Evolutionary conservation across 2,888 invertebrate species (phyloP).

Genomic region (Caenorhabditis sp.): DNA sequence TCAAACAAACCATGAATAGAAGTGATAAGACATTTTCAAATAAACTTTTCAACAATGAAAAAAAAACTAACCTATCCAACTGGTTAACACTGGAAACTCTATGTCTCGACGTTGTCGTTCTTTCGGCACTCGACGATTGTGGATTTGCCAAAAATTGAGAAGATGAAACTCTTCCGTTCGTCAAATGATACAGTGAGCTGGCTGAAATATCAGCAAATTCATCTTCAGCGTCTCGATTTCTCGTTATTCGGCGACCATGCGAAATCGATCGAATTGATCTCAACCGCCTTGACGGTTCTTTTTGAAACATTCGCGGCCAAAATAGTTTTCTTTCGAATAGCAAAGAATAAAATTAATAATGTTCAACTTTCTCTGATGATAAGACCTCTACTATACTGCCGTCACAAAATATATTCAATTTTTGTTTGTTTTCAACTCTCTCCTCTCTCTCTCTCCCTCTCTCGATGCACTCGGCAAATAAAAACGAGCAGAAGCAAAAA

Average conservation of each 20-base stretch:
- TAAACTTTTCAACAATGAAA: no score
- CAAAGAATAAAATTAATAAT: no score
- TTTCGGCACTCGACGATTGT: neutral
- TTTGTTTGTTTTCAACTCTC: constrained; percentile 1
- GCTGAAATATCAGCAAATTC: constrained; percentile 39
- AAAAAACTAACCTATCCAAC: neutral
- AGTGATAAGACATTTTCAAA: no score
- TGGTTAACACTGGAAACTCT: constrained; percentile 33
- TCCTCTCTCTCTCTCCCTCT: neutral
- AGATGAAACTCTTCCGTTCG: constrained; percentile 13
- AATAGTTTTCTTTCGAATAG: neutral
- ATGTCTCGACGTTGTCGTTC: constrained; percentile 18
- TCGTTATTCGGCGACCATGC: constrained; percentile 22
- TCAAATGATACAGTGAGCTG: constrained; percentile 30
- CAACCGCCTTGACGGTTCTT: neutral
- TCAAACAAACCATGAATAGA: no score
- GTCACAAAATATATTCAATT: constrained; percentile 1
- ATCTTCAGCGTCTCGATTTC: constrained; percentile 13
- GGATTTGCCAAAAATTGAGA: constrained; percentile 12
- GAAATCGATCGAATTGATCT: constrained; percentile 32
- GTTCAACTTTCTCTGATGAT: neutral
- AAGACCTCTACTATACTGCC: neutral
- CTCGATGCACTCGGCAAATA: neutral
- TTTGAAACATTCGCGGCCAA: neutral
- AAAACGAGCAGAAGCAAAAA: neutral